Evolutionary conservation across 2,888 invertebrate genomes (phyloP).

Genomic region (Agrenia bidenticulata): DNA sequence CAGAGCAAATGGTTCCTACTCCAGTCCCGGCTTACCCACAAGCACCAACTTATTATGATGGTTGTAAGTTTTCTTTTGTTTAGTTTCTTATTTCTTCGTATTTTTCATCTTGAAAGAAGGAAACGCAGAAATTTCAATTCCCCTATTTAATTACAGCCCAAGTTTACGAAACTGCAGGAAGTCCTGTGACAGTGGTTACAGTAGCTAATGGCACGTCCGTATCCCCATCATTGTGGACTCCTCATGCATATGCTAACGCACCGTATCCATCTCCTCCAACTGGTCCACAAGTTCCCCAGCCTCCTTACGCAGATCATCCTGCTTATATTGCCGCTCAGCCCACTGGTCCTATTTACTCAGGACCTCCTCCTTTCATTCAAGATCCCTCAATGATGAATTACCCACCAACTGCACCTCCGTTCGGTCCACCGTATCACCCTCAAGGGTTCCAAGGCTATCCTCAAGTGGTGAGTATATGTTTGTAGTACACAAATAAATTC

Average conservation of each 20-base stretch:
- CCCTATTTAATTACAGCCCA: constrained; percentile 27
- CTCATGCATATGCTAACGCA: constrained; percentile 40
- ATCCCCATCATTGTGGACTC: constrained; percentile 52
- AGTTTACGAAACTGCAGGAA: constrained; percentile 48
- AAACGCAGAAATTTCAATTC: background rate
- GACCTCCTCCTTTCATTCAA: constrained; percentile 52
- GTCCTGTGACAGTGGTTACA: constrained; percentile 45
- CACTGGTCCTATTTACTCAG: constrained; percentile 49
- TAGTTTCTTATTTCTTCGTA: background rate
- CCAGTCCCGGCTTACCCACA: constrained; percentile 44
- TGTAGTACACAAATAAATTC: background rate
- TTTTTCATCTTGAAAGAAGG: no score
- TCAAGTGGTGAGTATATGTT: constrained; percentile 53
- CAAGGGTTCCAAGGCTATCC: constrained; percentile 53
- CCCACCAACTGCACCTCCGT: constrained; percentile 50
- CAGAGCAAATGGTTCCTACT: constrained; percentile 38
- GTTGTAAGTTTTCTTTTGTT: constrained; percentile 31
- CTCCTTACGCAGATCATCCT: constrained; percentile 46
- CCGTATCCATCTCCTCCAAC: constrained; percentile 49
- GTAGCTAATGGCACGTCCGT: constrained; percentile 37
- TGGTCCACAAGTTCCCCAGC: constrained; percentile 46
- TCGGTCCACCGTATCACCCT: constrained; percentile 52
- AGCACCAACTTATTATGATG: constrained; percentile 44
- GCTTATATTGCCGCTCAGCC: constrained; percentile 51
- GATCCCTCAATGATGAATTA: constrained; percentile 53